Conservation (phyloP, 2,113 vertebrate species). For the Acanthisitta chloris region DNA sequence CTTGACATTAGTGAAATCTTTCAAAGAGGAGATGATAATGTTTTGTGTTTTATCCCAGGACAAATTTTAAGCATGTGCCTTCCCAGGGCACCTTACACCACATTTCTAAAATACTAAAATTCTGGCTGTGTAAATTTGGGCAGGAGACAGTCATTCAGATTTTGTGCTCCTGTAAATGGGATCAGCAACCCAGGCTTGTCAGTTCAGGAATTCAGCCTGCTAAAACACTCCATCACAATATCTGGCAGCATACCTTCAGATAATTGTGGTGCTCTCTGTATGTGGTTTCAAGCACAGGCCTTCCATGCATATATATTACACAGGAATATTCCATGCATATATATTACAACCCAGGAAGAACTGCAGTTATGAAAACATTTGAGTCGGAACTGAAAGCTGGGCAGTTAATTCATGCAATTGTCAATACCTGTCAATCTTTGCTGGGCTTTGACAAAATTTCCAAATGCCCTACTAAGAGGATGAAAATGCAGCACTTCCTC, state of each 20-base stretch:
- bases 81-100: neutral
- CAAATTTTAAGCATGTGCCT: neutral
- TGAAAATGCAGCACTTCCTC: neutral
- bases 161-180: neutral
- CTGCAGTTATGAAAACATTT: neutral
- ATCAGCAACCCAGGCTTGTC: neutral
- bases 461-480: neutral
- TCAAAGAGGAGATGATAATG: neutral
- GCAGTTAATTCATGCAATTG: neutral
- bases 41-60: neutral
- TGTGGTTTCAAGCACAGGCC: neutral
- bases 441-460: neutral
- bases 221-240: neutral
- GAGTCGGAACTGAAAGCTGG: neutral
- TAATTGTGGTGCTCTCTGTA: neutral
- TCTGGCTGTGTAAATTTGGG: neutral
- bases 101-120: neutral
- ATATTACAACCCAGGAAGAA: neutral
- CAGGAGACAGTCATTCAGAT: neutral
- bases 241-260: neutral
- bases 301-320: neutral
- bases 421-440: neutral
- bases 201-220: neutral
- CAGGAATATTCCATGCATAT: too few species aligned
- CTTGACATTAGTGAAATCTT: neutral